Base-by-base conservation (phyloP, 1,140 invertebrate species). In the Drosophila paulistorum region DNA sequence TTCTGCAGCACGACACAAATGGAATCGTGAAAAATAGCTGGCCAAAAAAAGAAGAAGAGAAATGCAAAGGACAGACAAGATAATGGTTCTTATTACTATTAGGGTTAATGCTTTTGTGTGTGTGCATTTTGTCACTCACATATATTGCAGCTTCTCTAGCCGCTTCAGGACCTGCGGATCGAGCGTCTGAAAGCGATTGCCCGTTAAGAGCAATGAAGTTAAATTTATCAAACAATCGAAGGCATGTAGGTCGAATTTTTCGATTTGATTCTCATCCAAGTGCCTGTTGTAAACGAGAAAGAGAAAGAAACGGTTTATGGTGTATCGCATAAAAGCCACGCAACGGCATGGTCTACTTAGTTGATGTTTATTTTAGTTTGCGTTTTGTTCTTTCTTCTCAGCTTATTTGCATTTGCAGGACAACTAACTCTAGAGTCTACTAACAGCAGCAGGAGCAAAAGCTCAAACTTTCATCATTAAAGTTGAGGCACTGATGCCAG, bases 1-100 rank as follows among this genome's bases (percentile, higher is more conserved):
- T 6, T 92, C 86, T 11, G 94, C 94, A 60, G 94, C 94, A 3
- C 92, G 92, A 77, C 95, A 95, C 86, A 94, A 92, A 74, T 93
- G 93, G 87, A 95, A 95, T 73, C 94, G 92, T 61, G 94, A 93
- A 83, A 95, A 95, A 81, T 95, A 94, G 41, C 95, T 95, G 84
- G 20, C 90, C 89, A 68, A 17, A 67, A 81, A 71, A 81, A 26
- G n/a, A 3, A 2, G 0, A 26, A 26, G 23, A 4, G 23, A 23
- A 74, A 41, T 61, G 14, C 59, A 11, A 54, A 14, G 48, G 20
- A 23, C 20, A 13, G 17, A 20, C 37, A 33, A 17, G 17, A 17
- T 39, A 0, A 41, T 17, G 37, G 14, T 30, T n/a, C 48, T 64
- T 54, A 58, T 51, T 68, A 80, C 68, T 60, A 37, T 37, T 37